Base-by-base conservation (phyloP, 2,888 invertebrate species). In the Philereme transversata region DNA sequence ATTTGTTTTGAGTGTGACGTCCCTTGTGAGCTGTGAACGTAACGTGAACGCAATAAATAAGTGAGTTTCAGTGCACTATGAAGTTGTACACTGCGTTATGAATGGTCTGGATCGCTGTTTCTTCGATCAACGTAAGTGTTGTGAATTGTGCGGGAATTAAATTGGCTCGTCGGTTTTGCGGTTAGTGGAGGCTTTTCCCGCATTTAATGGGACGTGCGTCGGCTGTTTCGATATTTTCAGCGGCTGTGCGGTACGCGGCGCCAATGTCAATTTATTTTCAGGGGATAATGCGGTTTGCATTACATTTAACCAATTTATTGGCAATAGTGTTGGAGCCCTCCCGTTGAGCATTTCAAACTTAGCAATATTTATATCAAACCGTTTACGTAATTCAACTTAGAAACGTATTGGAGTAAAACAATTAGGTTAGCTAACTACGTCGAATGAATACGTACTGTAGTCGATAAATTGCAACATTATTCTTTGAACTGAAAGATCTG, bases 91-190 rank as follows among this genome's bases (percentile, higher is more conserved):
- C 79, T 82, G 83, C 86, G 92, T 91, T 87, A 92, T 92, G 92
- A 92, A 91, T 92, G 92, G 92, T 88, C 86, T 92, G 88, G 92
- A 92, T 87, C 90, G 91, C 84, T 91, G 92, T 84, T 92, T 92
- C 88, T 92, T 92, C 88, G 92, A 92, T 89, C 92, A 92, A 90
- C 92, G 92, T 92, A 87, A 92, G 92, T 88, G 78, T 68, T 63
- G 67, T 67, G 65, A 58, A 54, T 69, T 72, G 65, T 64, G 63
- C 64, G 65, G 59, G 81, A 81, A 81, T 78, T 76, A 79, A 82
- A 80, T 79, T 79, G 75, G 73, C 77, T 77, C 76, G 76, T 77
- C 79, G 84, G 80, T 80, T 78, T 74, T 84, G 86, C 81, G 86
- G 86, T 85, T 74, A 74, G 74, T 73, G 75, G 74, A 76, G 79